Evolutionary conservation across 1,140 invertebrate genomes (phyloP), one percentile per base, ranked within the genome.

Genomic region (Dicyema japonicum): DNA sequence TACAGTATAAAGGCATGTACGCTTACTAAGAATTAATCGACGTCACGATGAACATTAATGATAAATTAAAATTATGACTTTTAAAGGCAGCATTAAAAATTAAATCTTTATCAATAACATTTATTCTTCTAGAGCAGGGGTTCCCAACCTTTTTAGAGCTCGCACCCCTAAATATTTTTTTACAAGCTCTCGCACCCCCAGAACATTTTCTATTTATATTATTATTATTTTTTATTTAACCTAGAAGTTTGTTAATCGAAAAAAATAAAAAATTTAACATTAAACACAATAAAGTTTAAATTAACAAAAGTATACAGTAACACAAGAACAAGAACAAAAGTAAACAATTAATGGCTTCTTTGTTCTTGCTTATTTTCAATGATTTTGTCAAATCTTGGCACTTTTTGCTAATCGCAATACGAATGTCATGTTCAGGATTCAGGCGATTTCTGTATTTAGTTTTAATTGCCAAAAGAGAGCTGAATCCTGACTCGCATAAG

Each of bases 371-470:
- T 23, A 12, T 23, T 4, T 4, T 23, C 22, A 23, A 23, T 23
- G 11, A 23, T 23, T 23, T 4, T n/a, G 4, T 4, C 4, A 23
- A 23, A 23, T 14, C 22, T 11, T 4, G 22, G 22, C 11, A 23
- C 4, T 5, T 34, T 15, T 26, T 33, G 26, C 24, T n/a, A 33
- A 32, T 29, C 11, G 23, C 29, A 18, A 29, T 24, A 16, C 18
- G 17, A 4, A 32, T 11, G 18, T 26, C 29, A 33, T 33, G 17
- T 16, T 31, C 18, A 18, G 27, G 26, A 32, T 21, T 17, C 26
- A 27, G 32, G 31, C 13, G 26, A 27, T 28, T 34, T 33, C 6
- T 27, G 22, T 33, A 32, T 32, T 31, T 33, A 33, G 29, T 31
- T 13, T 34, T 34, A 24, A 34, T 32, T 27, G 27, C 18, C 16